Evolutionary conservation across 2,113 vertebrate species (phyloP).

Genomic region (Rhipidura dahli): DNA sequence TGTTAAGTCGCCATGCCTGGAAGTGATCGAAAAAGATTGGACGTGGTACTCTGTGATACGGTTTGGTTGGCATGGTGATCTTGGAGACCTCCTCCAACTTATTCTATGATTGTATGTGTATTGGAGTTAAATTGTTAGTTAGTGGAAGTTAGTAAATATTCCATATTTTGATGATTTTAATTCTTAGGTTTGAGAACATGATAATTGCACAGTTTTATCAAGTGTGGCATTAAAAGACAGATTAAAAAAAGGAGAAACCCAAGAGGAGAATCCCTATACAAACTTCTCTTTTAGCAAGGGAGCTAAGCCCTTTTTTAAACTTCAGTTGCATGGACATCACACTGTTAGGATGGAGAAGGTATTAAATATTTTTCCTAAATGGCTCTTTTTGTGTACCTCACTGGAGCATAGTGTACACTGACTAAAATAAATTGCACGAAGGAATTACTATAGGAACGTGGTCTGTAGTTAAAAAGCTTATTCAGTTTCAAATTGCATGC

Average conservation of each 20-base stretch:
- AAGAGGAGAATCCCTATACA: background rate
- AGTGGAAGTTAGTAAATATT: background rate
- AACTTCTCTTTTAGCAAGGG: background rate
- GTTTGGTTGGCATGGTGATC: background rate
- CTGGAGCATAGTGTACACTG: background rate
- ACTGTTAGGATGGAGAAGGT: background rate
- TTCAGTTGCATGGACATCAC: conserved; percentile 9
- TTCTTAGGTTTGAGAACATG: background rate
- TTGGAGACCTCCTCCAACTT: background rate
- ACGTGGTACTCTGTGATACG: background rate
- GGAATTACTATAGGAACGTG: background rate
- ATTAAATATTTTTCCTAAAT: background rate
- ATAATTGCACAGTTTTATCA: background rate
- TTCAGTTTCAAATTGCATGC: background rate
- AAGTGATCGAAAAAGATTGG: background rate
- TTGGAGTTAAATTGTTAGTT: background rate
- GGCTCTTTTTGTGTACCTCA: background rate
- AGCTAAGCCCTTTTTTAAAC: background rate
- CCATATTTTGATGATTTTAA: background rate
- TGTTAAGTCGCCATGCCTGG: background rate
- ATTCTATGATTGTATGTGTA: background rate
- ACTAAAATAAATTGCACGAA: conserved; percentile 18
- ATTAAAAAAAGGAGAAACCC: background rate
- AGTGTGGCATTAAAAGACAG: background rate
- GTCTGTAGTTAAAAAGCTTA: background rate